phyloP scores from a whole-genome alignment of 2,888 invertebrate species.

The Gibbula magus region DNA sequence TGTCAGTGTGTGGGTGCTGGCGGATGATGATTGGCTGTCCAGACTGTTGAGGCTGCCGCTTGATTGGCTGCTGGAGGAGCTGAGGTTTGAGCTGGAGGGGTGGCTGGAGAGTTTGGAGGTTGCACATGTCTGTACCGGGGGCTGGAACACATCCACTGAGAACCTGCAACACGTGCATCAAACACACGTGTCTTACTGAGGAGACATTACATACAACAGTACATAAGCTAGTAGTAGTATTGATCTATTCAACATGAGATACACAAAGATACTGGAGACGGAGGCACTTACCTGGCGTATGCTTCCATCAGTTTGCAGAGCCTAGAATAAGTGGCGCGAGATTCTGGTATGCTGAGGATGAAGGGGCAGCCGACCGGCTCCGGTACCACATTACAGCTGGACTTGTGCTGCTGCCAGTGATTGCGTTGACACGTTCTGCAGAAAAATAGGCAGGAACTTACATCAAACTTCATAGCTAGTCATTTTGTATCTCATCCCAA shows the following conservation, averaged over 20 bases:
- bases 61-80: slow-evolving; percentile 61
- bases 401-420: slow-evolving; percentile 73
- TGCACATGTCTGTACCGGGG: slow-evolving; percentile 67
- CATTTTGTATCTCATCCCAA: no score
- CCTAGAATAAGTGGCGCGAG: slow-evolving; percentile 75
- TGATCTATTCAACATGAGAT: neutral
- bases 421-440: slow-evolving; percentile 74
- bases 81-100: slow-evolving; percentile 56
- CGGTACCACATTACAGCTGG: slow-evolving; percentile 59
- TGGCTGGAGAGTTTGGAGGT: slow-evolving; percentile 48
- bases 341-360: slow-evolving; percentile 75
- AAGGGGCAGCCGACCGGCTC: slow-evolving; percentile 76
- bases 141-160: slow-evolving; percentile 76
- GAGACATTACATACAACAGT: neutral
- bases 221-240: neutral
- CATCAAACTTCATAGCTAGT: no score
- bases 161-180: slow-evolving; percentile 58
- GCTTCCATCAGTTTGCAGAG: slow-evolving; percentile 74
- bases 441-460: neutral
- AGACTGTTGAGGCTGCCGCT: slow-evolving; percentile 66
- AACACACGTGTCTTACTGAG: neutral
- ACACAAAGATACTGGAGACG: no score
- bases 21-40: slow-evolving; percentile 67
- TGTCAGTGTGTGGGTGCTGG: slow-evolving; percentile 66
- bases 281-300: slow-evolving; percentile 68